These are phyloP conservation scores for Austrofundulus limnaeus DNA, from an alignment of 2,113 vertebrate genomes.

Conservation along the genomic window DNA sequence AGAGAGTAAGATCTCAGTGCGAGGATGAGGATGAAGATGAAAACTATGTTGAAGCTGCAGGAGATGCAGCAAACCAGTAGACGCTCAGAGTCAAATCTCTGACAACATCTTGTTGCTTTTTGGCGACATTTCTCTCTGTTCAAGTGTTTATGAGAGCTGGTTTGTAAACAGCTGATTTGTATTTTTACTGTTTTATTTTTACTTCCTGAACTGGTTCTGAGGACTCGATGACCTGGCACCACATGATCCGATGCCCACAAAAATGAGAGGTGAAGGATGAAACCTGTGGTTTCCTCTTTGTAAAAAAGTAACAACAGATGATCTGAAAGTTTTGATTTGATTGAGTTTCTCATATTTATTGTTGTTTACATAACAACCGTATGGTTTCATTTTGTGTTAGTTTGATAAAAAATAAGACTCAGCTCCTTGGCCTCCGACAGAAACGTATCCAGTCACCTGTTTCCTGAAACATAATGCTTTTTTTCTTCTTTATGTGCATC, in stretches of 20 bases:
- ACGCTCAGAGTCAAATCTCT: neutral
- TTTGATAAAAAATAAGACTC: no score
- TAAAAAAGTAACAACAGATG: constrained; percentile 84
- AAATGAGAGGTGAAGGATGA: neutral
- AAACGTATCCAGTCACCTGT: no score
- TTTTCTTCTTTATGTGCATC: no score
- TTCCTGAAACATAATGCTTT: no score
- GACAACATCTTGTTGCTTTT: no score
- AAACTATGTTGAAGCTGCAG: neutral
- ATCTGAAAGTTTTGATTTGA: neutral
- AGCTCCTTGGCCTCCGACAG: no score
- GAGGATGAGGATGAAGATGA: constrained; percentile 80
- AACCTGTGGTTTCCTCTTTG: neutral
- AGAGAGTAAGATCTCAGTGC: constrained; percentile 91
- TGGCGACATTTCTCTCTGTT: constrained; percentile 3
- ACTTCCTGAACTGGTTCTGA: neutral
- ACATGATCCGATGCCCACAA: neutral
- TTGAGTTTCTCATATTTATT: no score
- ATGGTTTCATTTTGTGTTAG: no score
- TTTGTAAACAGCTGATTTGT: neutral
- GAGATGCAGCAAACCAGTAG: neutral
- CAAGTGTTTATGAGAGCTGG: constrained; percentile 6
- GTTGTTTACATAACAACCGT: no score
- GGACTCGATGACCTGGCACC: neutral
- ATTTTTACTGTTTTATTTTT: neutral